Conservation (phyloP, 2,888 invertebrate genomes). For the Brachypterus glaber region DNA sequence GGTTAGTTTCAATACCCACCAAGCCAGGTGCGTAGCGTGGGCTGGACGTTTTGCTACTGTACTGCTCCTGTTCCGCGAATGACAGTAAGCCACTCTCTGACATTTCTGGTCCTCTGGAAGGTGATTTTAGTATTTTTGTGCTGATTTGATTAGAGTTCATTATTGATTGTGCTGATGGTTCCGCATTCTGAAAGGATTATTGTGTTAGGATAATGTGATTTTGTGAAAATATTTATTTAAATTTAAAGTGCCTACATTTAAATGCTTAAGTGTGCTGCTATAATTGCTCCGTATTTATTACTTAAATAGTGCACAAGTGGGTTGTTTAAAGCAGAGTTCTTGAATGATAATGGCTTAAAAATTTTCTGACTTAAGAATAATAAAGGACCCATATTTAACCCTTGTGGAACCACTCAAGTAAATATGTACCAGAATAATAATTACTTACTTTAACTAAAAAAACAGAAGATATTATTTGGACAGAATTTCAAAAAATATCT, state of each 20-base stretch:
- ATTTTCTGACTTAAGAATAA: no score
- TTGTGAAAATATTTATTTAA: constrained; percentile 2
- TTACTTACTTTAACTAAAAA: no score
- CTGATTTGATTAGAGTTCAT: constrained; percentile 24
- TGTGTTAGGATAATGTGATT: background rate
- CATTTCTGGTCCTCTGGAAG: constrained; percentile 28
- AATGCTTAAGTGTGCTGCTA: background rate
- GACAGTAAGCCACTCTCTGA: constrained; percentile 37
- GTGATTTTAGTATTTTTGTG: constrained; percentile 27
- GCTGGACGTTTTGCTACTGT: constrained; percentile 16
- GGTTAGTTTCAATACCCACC: constrained; percentile 41
- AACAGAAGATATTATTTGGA: no score
- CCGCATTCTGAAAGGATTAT: constrained; percentile 28
- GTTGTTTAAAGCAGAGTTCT: no score
- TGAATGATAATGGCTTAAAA: no score
- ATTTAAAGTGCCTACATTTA: constrained; percentile 4
- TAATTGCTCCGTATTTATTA: no score
- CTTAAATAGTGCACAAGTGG: no score
- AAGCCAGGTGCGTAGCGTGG: constrained; percentile 26
- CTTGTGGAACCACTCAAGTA: no score
- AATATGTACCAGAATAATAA: no score
- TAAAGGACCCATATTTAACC: no score
- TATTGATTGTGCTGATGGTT: no score
- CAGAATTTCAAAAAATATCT: no score
- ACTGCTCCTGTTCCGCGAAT: constrained; percentile 33